Base-by-base conservation (phyloP, 2,797 vertebrate genomes). In the Odontamblyopus rebecca region DNA sequence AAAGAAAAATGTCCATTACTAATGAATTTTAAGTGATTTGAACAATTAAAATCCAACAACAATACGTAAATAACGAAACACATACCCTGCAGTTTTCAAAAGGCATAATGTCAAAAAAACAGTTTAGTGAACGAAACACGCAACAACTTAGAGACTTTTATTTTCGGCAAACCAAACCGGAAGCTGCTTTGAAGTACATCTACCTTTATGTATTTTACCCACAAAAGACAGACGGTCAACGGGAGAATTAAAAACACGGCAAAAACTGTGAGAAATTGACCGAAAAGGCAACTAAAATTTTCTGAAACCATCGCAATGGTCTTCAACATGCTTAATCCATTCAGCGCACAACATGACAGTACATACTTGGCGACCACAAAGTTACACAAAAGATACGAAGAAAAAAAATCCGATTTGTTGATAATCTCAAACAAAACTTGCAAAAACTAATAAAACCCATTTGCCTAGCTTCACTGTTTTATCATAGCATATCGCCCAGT, bases 121-220 rank as follows among this genome's bases (percentile, higher is more conserved):
- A 19, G 4, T 38, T 38, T 38, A 38, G 35, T 38, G 35, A 38
- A 38, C 35, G 35, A 38, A 8, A 38, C 35, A 53, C 9, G 65
- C 16, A 53, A 32, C 2, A 67, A 11, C 3, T 5, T 29, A 60
- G 12, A 5, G 19, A 7, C 70, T 84, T 85, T 89, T 83, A 86
- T 79, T 85, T 72, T 80, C 15, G 1, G 0, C 48, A 1, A 0
- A 0, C 0, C 0, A 6, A 1, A 72, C 73, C 82, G 82, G 89
- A 89, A 82, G 62, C 4, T 0, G 0, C 0, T 4, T 19, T 19
- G n/a, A 5, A 57, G 13, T 61, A 0, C 9, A 0, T n/a, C 23
- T 32, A 19, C 0, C 60, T 84, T 71, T n/a, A 76, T 41, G n/a
- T 3, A 16, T 71, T 53, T 30, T 1, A 0, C 6, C 61, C 71